Conservation (phyloP, 2,113 vertebrate species). For the Eudyptes chrysolophus region DNA sequence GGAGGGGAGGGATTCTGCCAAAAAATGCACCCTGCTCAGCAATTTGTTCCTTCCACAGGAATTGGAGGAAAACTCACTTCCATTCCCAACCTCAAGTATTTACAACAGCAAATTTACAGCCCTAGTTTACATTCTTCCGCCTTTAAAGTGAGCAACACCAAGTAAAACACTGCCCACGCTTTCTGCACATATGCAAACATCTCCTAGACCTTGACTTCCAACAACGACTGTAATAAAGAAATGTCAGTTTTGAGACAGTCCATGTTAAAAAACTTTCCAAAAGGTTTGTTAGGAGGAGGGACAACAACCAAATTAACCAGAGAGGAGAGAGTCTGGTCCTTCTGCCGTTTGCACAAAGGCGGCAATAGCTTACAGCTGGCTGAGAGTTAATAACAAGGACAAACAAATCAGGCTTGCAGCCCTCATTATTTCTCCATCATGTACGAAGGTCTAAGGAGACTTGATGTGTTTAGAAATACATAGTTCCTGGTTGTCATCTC, state of each 20-base stretch:
- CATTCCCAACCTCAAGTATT: not conserved
- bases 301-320: not conserved
- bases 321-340: not conserved
- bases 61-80: not conserved
- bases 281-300: not conserved
- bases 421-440: not conserved
- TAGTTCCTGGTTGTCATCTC: not conserved
- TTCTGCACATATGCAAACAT: not conserved
- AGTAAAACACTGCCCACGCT: not conserved
- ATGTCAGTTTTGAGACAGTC: not conserved
- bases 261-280: not conserved
- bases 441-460: not conserved
- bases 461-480: not conserved
- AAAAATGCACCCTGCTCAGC: not conserved
- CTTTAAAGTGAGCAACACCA: not conserved
- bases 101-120: not conserved
- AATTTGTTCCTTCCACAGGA: not conserved
- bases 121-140: accelerated
- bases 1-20: not conserved
- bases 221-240: not conserved
- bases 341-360: not conserved
- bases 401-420: not conserved
- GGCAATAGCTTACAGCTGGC: not conserved
- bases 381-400: not conserved
- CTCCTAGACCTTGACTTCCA: not conserved